phyloP scores from a whole-genome alignment of 2,888 invertebrate genomes.

The Melanargia galathea region DNA sequence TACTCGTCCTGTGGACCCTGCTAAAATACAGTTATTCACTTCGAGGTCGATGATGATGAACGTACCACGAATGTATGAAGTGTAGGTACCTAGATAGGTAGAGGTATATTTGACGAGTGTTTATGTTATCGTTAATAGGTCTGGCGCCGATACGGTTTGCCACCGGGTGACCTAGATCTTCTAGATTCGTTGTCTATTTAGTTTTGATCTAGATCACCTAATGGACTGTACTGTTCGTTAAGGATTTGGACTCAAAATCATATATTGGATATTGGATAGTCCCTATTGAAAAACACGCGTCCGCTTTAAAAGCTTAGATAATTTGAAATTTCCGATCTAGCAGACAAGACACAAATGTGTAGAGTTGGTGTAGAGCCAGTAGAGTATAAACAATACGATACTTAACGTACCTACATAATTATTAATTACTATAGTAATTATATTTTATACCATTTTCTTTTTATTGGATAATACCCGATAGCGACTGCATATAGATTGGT shows the following conservation, averaged over 20 bases:
- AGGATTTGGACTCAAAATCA: background rate
- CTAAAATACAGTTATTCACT: background rate
- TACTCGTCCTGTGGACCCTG: background rate
- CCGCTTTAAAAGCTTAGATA: too few relatives aligned
- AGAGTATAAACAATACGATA: too few relatives aligned
- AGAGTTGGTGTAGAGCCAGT: too few relatives aligned
- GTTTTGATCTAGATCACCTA: constrained; percentile 18
- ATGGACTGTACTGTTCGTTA: background rate
- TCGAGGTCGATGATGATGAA: background rate
- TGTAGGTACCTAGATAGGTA: too few relatives aligned
- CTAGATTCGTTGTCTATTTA: constrained; percentile 43
- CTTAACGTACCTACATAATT: too few relatives aligned
- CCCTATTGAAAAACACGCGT: background rate
- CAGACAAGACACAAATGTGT: too few relatives aligned
- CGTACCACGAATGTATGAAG: too few relatives aligned
- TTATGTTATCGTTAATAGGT: constrained; percentile 37
- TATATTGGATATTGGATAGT: background rate
- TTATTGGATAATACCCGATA: too few relatives aligned
- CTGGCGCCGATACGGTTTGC: constrained; percentile 45
- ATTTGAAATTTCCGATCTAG: too few relatives aligned
- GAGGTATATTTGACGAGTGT: background rate
- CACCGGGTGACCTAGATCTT: constrained; percentile 48
- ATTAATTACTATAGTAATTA: too few relatives aligned
- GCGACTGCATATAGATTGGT: too few relatives aligned
- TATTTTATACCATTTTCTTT: too few relatives aligned